These are phyloP conservation scores for Phataginus tetradactyla DNA, from an alignment of 2,797 vertebrate genomes.

Conservation along the genomic window DNA sequence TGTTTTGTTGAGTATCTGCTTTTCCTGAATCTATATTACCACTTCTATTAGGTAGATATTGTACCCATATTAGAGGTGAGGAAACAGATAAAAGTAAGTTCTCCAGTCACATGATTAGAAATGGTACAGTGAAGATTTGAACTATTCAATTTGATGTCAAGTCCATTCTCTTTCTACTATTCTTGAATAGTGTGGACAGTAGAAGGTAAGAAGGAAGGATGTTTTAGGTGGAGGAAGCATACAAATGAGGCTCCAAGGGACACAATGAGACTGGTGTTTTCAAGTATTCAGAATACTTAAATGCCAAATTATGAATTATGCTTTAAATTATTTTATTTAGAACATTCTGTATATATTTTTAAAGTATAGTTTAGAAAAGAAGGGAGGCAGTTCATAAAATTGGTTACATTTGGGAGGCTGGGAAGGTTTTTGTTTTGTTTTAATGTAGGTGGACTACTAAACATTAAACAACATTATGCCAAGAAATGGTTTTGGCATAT, in stretches of 20 bases:
- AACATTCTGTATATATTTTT: not conserved
- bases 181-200: not conserved
- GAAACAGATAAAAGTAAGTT: constrained; percentile 32
- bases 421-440: not conserved
- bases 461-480: not conserved
- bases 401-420: constrained; percentile 32
- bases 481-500: constrained; percentile 27
- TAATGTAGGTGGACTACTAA: not conserved
- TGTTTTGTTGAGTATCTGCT: constrained; percentile 28
- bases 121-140: not conserved
- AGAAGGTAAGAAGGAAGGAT: not conserved
- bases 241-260: not conserved
- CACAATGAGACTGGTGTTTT: not conserved
- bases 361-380: not conserved
- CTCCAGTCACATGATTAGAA: not conserved
- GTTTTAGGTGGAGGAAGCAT: not conserved
- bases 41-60: not conserved
- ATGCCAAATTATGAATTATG: not conserved
- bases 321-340: constrained; percentile 33
- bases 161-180: not conserved
- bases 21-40: constrained; percentile 43
- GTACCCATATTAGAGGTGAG: not conserved
- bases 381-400: not conserved
- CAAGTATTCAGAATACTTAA: not conserved
- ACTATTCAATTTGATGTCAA: not conserved